Conservation (phyloP, 2,888 invertebrate genomes). For the Imbricaverruca yamaguchii region DNA sequence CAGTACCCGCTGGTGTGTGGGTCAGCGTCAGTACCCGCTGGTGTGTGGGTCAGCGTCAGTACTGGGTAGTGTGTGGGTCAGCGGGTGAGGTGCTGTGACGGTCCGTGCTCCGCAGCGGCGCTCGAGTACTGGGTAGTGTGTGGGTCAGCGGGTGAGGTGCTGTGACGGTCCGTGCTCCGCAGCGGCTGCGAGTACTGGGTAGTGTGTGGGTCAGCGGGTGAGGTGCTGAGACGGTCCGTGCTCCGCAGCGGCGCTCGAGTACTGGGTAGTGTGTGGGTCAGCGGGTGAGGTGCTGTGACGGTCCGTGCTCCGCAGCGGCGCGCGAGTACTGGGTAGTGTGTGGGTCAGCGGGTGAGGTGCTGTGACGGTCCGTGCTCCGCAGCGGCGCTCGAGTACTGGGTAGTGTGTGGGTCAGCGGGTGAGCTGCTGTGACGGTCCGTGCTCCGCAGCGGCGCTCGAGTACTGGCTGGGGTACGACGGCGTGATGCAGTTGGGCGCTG, state of each 20-base stretch:
- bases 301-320: not conserved
- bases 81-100: no score
- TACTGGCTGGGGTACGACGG: not conserved
- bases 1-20: no score
- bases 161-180: not conserved
- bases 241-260: not conserved
- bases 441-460: not conserved
- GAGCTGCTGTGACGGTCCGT: no score
- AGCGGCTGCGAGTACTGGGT: not conserved
- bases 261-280: not conserved
- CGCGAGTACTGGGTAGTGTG: not conserved
- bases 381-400: not conserved
- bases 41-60: no score
- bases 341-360: no score
- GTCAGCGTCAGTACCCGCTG: no score
- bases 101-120: not conserved
- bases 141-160: no score
- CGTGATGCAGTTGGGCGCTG: slow-evolving; percentile 7
- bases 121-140: not conserved
- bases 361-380: not conserved
- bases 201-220: no score
- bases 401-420: no score
- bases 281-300: no score
- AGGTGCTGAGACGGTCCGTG: no score
- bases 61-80: no score